Conservation (phyloP, 2,113 vertebrate genomes). For the Recurvirostra avosetta region DNA sequence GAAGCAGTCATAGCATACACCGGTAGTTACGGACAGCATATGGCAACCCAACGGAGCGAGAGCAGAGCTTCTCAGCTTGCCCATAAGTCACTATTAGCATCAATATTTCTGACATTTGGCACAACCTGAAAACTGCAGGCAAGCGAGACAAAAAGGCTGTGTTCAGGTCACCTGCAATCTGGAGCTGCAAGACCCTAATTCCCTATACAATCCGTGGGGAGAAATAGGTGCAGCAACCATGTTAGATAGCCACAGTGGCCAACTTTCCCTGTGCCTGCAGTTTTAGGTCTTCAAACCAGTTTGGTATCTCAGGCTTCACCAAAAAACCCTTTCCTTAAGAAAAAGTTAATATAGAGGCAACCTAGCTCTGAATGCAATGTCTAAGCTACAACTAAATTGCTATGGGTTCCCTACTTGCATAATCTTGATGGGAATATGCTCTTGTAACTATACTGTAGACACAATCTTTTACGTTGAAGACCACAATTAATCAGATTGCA, state of each 20-base stretch:
- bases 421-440: neutral
- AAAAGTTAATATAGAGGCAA: neutral
- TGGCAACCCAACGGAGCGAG: neutral
- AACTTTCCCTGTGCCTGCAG: neutral
- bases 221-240: neutral
- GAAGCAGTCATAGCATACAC: neutral
- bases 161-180: neutral
- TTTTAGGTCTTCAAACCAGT: neutral
- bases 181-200: neutral
- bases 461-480: neutral
- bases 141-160: neutral
- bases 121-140: neutral
- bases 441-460: neutral
- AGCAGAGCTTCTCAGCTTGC: neutral
- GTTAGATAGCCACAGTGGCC: neutral
- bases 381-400: neutral
- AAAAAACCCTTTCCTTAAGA: neutral
- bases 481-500: neutral
- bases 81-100: neutral
- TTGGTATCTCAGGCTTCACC: neutral
- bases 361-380: neutral
- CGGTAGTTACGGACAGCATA: neutral
- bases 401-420: neutral
- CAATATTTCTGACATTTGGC: neutral
- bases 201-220: neutral